Evolutionary conservation across 1,140 invertebrate species (phyloP).

Genomic region (Centruroides vittatus): DNA sequence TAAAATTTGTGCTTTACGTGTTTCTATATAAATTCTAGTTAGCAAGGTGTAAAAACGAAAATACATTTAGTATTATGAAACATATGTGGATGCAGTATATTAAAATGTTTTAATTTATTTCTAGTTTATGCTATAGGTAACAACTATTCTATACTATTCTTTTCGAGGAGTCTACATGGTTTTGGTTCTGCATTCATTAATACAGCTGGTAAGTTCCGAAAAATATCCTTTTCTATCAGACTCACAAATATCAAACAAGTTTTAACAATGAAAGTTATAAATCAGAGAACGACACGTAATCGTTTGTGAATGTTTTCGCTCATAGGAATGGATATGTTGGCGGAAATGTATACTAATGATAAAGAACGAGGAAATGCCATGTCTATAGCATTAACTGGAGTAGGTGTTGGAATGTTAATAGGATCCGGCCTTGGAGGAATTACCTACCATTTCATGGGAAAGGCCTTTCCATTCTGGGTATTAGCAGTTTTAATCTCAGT

Average conservation of each 20-base stretch:
- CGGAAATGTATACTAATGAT: conserved; percentile 83
- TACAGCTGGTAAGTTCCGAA: conserved; percentile 66
- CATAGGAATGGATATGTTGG: conserved; percentile 92
- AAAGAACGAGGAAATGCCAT: conserved; percentile 93
- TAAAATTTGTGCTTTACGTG: too few relatives aligned
- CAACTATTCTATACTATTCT: conserved; percentile 75
- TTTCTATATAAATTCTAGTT: too few relatives aligned
- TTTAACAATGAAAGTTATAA: too few relatives aligned
- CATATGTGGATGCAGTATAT: too few relatives aligned
- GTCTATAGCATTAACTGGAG: conserved; percentile 90
- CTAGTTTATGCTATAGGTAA: conserved; percentile 90
- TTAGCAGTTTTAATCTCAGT: conserved; percentile 78
- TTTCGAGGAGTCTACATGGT: conserved; percentile 86
- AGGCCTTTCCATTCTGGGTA: conserved; percentile 90
- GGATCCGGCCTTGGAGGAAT: conserved; percentile 91
- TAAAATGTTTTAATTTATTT: too few relatives aligned
- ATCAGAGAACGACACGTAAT: too few relatives aligned
- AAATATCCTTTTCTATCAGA: too few relatives aligned
- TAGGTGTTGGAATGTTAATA: conserved; percentile 87
- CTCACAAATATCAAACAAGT: too few relatives aligned
- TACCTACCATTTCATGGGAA: conserved; percentile 95
- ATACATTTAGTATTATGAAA: too few relatives aligned
- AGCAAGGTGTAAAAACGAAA: too few relatives aligned
- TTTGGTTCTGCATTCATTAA: conserved; percentile 94
- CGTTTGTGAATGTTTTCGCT: too few relatives aligned